These are phyloP conservation scores for Orgyia antiqua DNA, from an alignment of 2,888 invertebrate species.

Conservation along the genomic window DNA sequence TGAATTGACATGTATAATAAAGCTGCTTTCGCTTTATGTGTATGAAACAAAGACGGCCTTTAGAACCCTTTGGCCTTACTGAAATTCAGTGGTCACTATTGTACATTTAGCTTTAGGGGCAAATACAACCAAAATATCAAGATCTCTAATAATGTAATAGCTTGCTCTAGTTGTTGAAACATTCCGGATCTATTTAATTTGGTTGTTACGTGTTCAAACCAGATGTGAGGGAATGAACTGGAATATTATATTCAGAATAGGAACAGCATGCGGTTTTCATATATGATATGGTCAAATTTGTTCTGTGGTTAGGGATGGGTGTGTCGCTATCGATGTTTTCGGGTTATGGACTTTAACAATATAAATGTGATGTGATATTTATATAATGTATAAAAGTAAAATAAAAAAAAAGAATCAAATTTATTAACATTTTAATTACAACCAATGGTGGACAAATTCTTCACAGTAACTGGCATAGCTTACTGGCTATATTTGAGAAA, in stretches of 20 bases:
- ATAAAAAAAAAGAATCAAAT: no score
- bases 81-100: conserved; percentile 49
- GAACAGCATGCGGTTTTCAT: conserved; percentile 65
- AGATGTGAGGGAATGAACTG: conserved; percentile 56
- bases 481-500: no score
- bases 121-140: conserved; percentile 22
- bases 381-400: no score
- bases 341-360: no score
- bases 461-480: no score
- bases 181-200: conserved; percentile 31
- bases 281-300: conserved; percentile 61
- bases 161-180: conserved; percentile 17
- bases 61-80: conserved; percentile 44
- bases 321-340: conserved; percentile 15
- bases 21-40: conserved; percentile 32
- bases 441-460: no score
- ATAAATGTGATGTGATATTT: no score
- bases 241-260: conserved; percentile 58
- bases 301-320: conserved; percentile 36
- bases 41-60: conserved; percentile 50
- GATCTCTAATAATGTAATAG: conserved; percentile 25
- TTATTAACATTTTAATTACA: no score
- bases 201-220: conserved; percentile 41
- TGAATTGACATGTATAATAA: no score
- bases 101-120: conserved; percentile 48